phyloP scores from a whole-genome alignment of 2,797 vertebrate species.

The Poecile montanus region DNA sequence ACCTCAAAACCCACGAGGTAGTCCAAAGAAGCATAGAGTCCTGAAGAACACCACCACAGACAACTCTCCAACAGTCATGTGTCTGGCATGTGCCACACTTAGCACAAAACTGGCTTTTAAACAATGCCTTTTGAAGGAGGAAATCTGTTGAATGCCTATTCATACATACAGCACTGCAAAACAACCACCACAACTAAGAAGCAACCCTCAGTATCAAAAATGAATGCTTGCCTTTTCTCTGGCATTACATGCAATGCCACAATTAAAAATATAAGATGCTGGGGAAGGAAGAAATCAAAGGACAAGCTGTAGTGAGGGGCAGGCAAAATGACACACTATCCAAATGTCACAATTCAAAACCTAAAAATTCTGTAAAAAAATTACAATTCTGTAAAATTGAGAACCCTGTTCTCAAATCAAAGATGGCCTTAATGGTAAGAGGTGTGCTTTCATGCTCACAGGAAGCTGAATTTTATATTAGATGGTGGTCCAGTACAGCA shows the following conservation, averaged over 20 bases:
- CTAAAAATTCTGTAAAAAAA: background rate
- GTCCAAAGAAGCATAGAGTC: conserved; percentile 54
- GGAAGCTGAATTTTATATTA: background rate
- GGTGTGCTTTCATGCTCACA: background rate
- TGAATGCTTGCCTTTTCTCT: background rate
- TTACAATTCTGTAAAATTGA: background rate
- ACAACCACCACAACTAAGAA: background rate
- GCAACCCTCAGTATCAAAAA: background rate
- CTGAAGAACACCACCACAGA: conserved; percentile 44
- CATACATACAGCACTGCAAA: conserved; percentile 28
- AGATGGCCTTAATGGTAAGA: background rate
- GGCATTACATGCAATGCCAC: background rate
- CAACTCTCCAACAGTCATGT: background rate
- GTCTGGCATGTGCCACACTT: background rate
- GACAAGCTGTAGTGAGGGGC: background rate
- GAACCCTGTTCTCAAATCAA: background rate
- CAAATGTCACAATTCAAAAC: background rate
- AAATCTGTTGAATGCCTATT: background rate
- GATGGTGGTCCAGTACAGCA: background rate
- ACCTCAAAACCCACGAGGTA: conserved; percentile 71
- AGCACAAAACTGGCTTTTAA: background rate
- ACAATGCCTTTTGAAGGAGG: background rate
- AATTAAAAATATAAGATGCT: background rate
- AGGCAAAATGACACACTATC: background rate
- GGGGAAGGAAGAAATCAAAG: background rate